A percentile compares a stretch with the other conserved stretches of the same genome.
Conservation (phyloP, 1,140 invertebrate genomes). For the Galleria mellonella region DNA sequence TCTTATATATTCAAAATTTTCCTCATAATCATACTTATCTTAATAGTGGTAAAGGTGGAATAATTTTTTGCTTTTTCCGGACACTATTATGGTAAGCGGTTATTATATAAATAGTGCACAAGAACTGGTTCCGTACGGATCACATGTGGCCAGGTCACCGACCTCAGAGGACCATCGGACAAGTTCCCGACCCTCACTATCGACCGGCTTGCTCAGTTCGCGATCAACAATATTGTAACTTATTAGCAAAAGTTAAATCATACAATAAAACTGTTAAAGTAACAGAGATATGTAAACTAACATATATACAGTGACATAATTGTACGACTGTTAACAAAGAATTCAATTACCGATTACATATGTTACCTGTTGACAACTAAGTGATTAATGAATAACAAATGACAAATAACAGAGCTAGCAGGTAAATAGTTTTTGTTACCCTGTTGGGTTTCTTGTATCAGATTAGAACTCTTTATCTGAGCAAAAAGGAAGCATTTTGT, state of each 20-base stretch:
- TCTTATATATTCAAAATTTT: too few relatives aligned
- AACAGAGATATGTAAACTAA: too few relatives aligned
- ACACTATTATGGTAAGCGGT: slow-evolving; percentile 26
- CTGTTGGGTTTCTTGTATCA: too few relatives aligned
- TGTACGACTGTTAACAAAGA: too few relatives aligned
- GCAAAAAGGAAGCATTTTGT: too few relatives aligned
- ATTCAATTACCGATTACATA: too few relatives aligned
- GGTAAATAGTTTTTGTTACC: neutral
- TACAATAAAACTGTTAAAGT: too few relatives aligned
- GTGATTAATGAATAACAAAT: neutral
- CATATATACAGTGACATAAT: too few relatives aligned
- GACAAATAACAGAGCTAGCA: slow-evolving; percentile 1
- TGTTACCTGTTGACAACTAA: too few relatives aligned
- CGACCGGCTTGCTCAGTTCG: neutral
- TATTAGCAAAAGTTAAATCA: too few relatives aligned
- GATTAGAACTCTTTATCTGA: too few relatives aligned
- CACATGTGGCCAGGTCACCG: slow-evolving; percentile 55
- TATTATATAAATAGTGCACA: slow-evolving; percentile 41
- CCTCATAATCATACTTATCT: neutral
- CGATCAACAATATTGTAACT: too few relatives aligned
- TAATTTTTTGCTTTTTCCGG: slow-evolving; percentile 12
- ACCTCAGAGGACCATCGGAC: slow-evolving; percentile 25
- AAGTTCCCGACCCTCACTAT: slow-evolving; percentile 10
- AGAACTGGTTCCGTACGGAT: slow-evolving; percentile 62
- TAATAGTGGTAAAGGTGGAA: slow-evolving; percentile 3